Conservation (phyloP, 2,888 invertebrate species). For the Drosophila niveifrons region DNA sequence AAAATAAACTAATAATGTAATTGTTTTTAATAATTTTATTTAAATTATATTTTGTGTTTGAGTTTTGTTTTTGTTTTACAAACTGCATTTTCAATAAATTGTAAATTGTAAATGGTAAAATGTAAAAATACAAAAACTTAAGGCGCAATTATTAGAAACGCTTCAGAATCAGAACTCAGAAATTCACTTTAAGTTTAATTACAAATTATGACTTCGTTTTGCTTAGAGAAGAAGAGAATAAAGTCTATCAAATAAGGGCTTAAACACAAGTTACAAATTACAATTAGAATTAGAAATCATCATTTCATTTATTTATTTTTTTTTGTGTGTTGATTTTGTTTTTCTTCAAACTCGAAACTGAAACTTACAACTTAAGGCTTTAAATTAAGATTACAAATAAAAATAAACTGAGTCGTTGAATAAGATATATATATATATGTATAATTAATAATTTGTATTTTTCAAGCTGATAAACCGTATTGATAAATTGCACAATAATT, state of each 20-base stretch:
- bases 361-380: constrained; percentile 23
- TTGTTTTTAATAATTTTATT: constrained; percentile 72
- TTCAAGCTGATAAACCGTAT: constrained; percentile 33
- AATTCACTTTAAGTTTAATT: constrained; percentile 74
- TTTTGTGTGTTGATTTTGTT: constrained; percentile 4
- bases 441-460: constrained; percentile 35
- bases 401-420: constrained; percentile 58
- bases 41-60: constrained; percentile 77
- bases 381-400: constrained; percentile 28
- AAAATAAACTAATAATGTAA: constrained; percentile 20
- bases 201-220: constrained; percentile 82
- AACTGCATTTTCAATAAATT: constrained; percentile 51
- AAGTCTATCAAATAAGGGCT: constrained; percentile 59
- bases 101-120: constrained; percentile 42
- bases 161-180: constrained; percentile 57
- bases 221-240: constrained; percentile 69
- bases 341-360: constrained; percentile 11
- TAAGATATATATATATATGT: constrained; percentile 22
- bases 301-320: constrained; percentile 16
- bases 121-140: constrained; percentile 73
- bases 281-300: constrained; percentile 36
- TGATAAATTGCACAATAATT: constrained; percentile 55
- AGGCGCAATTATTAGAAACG: constrained; percentile 56
- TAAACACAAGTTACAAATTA: constrained; percentile 38
- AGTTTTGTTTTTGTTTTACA: constrained; percentile 73